A percentile compares a stretch with the other conserved stretches of the same genome.
Conservation (phyloP, 2,888 invertebrate genomes). For the Ichneumon xanthorius region DNA sequence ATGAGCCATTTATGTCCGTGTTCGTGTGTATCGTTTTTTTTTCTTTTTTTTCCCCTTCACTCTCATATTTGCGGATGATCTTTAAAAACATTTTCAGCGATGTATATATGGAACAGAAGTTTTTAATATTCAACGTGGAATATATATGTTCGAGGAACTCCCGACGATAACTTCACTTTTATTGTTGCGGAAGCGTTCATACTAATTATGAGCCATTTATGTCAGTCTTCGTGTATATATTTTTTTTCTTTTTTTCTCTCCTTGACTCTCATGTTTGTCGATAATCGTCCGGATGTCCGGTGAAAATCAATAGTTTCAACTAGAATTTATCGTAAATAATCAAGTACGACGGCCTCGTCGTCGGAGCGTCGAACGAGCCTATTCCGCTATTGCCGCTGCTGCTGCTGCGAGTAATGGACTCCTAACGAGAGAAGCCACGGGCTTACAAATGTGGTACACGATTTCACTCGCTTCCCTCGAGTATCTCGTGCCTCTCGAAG, state of each 20-base stretch:
- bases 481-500: background rate
- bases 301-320: slow-evolving; percentile 24
- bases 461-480: slow-evolving; percentile 61
- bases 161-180: background rate
- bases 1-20: background rate
- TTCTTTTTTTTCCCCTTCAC: background rate
- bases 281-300: slow-evolving; percentile 35
- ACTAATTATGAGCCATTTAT: background rate
- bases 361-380: background rate
- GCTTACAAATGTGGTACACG: slow-evolving; percentile 64
- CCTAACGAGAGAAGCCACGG: slow-evolving; percentile 51
- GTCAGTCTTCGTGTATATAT: background rate
- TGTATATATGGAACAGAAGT: too few species aligned
- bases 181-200: slow-evolving; percentile 2
- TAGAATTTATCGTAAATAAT: slow-evolving; percentile 15
- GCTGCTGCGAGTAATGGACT: slow-evolving; percentile 33
- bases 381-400: slow-evolving; percentile 7
- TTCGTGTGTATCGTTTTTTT: background rate
- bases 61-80: background rate
- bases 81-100: too few species aligned
- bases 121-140: too few species aligned
- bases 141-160: too few species aligned
- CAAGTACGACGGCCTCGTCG: background rate
- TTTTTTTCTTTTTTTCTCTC: background rate
- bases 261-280: background rate